phyloP scores from a whole-genome alignment of 2,888 invertebrate species.

The Epinotia demarniana region DNA sequence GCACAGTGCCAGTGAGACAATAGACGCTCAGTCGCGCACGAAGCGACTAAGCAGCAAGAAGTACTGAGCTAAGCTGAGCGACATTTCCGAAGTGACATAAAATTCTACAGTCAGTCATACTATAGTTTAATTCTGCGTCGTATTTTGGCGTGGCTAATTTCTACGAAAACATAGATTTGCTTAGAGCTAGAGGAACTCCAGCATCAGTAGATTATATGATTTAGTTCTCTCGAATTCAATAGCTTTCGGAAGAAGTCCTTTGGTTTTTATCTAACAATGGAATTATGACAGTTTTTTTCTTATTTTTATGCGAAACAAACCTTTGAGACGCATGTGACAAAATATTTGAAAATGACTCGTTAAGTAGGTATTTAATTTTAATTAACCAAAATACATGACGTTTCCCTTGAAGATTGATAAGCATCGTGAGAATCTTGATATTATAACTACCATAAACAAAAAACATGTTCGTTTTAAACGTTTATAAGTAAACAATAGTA shows the following conservation, averaged over 20 bases:
- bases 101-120: too few species aligned
- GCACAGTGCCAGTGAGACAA: too few species aligned
- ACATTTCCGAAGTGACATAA: neutral
- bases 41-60: too few species aligned
- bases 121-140: too few species aligned
- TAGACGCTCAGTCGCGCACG: too few species aligned
- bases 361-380: neutral
- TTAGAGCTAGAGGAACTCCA: too few species aligned
- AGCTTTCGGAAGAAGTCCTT: too few species aligned
- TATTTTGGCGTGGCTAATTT: too few species aligned
- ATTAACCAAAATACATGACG: neutral
- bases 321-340: neutral
- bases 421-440: constrained; percentile 9
- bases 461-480: constrained; percentile 1
- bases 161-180: too few species aligned
- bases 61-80: neutral
- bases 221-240: too few species aligned
- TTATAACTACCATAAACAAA: neutral
- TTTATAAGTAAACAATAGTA: neutral
- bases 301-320: neutral
- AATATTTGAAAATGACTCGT: neutral
- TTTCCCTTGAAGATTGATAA: constrained; percentile 5
- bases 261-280: neutral
- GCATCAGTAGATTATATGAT: too few species aligned
- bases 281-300: neutral